phyloP scores from a whole-genome alignment of 2,888 invertebrate species.

The Nezara viridula region DNA sequence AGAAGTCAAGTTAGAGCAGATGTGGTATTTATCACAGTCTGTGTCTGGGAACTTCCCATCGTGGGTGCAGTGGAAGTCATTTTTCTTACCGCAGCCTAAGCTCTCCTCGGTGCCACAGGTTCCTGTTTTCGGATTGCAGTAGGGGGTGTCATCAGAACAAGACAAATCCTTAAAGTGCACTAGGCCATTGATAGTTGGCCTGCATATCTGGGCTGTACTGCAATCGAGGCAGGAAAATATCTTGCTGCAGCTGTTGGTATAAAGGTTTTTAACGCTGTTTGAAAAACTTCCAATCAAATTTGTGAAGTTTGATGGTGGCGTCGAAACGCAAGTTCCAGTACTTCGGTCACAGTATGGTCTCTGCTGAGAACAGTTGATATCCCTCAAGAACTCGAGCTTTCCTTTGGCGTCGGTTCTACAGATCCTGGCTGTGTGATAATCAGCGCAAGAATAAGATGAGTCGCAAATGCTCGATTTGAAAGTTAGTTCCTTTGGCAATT shows the following conservation, averaged over 20 bases:
- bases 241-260: background rate
- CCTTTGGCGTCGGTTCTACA: background rate
- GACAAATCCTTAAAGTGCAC: background rate
- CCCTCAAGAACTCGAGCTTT: background rate
- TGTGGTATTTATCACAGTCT: background rate
- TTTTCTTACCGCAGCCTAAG: background rate
- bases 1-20: background rate
- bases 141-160: background rate
- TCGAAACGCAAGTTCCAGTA: background rate
- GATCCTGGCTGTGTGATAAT: background rate
- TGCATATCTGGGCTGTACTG: conserved; percentile 12
- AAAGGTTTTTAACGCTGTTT: background rate
- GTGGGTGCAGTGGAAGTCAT: background rate
- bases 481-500: background rate
- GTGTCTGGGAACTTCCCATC: conserved; percentile 5
- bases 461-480: background rate
- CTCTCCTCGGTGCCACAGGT: background rate
- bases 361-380: background rate
- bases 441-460: background rate
- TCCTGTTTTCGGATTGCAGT: background rate
- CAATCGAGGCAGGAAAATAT: background rate
- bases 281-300: background rate
- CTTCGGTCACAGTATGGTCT: background rate
- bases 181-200: background rate
- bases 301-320: background rate